Evolutionary conservation across 2,888 invertebrate genomes (phyloP).

Genomic region (Drosophila paramelanica): DNA sequence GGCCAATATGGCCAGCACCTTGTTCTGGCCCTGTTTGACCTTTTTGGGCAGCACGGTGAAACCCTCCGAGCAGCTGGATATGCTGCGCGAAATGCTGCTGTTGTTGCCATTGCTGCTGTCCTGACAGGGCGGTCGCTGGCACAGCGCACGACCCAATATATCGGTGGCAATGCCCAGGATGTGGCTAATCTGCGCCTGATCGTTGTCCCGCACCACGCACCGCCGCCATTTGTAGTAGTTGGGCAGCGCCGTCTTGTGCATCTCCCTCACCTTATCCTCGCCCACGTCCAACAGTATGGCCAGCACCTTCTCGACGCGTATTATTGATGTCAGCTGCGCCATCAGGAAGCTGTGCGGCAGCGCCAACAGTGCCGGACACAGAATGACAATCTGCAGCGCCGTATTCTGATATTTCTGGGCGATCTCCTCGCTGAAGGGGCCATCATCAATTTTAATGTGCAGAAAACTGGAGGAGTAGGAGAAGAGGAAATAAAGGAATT

Average conservation of each 20-base stretch:
- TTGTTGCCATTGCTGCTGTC: conserved; percentile 86
- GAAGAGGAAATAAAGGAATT: not conserved
- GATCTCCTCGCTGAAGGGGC: conserved; percentile 85
- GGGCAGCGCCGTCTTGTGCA: conserved; percentile 89
- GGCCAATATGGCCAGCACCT: conserved; percentile 91
- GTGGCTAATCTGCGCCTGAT: conserved; percentile 93
- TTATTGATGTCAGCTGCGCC: conserved; percentile 82
- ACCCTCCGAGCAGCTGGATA: conserved; percentile 83
- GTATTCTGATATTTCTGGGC: conserved; percentile 87
- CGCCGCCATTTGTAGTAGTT: conserved; percentile 92
- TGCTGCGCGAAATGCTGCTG: conserved; percentile 84
- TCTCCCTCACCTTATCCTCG: conserved; percentile 89
- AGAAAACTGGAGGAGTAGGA: conserved; percentile 87
- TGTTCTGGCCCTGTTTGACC: conserved; percentile 89
- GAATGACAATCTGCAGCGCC: conserved; percentile 91
- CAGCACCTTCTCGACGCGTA: conserved; percentile 89
- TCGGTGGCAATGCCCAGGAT: conserved; percentile 93
- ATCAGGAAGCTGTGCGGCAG: conserved; percentile 83
- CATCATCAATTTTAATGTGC: conserved; percentile 90
- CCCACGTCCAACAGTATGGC: conserved; percentile 93
- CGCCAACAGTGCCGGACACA: conserved; percentile 91
- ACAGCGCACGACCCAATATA: conserved; percentile 88
- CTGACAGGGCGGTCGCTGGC: conserved; percentile 87
- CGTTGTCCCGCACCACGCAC: conserved; percentile 92
- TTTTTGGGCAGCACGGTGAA: conserved; percentile 85